Base-by-base conservation (phyloP, 2,113 vertebrate species). In the Phodopus roborovskii region DNA sequence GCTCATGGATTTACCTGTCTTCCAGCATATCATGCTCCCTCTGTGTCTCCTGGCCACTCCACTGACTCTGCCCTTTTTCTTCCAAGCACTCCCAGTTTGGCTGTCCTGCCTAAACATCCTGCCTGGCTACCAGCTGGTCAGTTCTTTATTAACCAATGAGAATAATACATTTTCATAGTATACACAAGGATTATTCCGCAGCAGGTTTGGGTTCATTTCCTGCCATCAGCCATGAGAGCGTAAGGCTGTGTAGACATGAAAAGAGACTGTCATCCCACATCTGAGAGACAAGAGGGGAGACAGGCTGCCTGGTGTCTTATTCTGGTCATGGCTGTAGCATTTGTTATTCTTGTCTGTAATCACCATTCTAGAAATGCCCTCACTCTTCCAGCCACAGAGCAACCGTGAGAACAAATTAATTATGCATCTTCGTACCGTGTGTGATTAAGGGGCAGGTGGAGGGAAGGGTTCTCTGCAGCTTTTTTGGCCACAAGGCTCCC, bases 401-500 rank as follows among this genome's bases (percentile, higher is more conserved):
- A 98, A 98, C 97, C 97, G 97, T 97, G 97, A 97, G 98, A 97
- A 98, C 97, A 98, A 98, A 98, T 98, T 98, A 98, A 98, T 98
- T 98, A 98, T 98, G 98, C 97, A 98, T 98, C 97, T 96, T 98
- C 96, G 98, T 6, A 17, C 97, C 98, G 97, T 97, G 98, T 98
- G 96, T 98, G 98, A 98, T 98, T 97, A 98, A 98, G 97, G 97
- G 97, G 83, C 96, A 97, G 97, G 97, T 96, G 97, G 97, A 98
- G 88, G 93, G 92, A 97, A 96, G 97, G 96, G 95, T 98, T 97
- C 90, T 98, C 91, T 98, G 96, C 62, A 93, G 92, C 86, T 96
- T 94, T 98, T 96, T 94, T 97, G 95, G 96, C 90, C 96, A 95
- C 92, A 95, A 88, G 90, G 53, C 84, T 96, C 96, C 96, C 97